Percentiles rank a stretch among this genome's conserved stretches.
These are phyloP conservation scores for Drosophila meridiana DNA, from an alignment of 2,888 invertebrate species.

Conservation along the genomic window DNA sequence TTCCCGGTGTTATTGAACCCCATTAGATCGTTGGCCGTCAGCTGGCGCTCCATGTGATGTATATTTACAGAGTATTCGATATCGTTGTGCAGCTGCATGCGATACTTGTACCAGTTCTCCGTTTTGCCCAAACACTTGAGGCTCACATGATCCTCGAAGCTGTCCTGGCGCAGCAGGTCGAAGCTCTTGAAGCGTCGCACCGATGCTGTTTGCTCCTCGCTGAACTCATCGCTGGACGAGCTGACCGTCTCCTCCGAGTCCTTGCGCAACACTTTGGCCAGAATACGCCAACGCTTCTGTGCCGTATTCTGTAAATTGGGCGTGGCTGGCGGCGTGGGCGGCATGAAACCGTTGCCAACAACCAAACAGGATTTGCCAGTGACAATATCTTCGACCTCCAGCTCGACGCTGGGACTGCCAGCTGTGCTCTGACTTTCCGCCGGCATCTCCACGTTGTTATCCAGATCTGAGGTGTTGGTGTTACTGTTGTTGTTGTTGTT, in stretches of 20 bases:
- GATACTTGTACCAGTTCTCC: slow-evolving; percentile 88
- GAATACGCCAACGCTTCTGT: slow-evolving; percentile 89
- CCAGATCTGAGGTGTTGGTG: slow-evolving; percentile 30
- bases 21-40: slow-evolving; percentile 90
- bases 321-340: slow-evolving; percentile 83
- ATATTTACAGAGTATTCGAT: slow-evolving; percentile 86
- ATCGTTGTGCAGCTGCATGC: slow-evolving; percentile 85
- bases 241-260: slow-evolving; percentile 84
- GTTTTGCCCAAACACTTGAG: slow-evolving; percentile 85
- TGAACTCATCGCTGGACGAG: slow-evolving; percentile 82
- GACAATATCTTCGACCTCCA: slow-evolving; percentile 58
- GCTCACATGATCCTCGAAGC: slow-evolving; percentile 84
- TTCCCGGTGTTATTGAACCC: slow-evolving; percentile 94
- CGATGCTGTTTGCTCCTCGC: slow-evolving; percentile 85
- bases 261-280: slow-evolving; percentile 88
- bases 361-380: slow-evolving; percentile 39
- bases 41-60: slow-evolving; percentile 87
- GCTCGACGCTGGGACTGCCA: slow-evolving; percentile 47
- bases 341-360: slow-evolving; percentile 53
- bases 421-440: slow-evolving; percentile 9
- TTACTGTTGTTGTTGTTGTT: slow-evolving; percentile 7
- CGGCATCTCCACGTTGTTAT: slow-evolving; percentile 46
- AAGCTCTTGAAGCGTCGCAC: slow-evolving; percentile 87
- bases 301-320: slow-evolving; percentile 86
- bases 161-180: slow-evolving; percentile 86